Base-by-base conservation (phyloP, 2,113 vertebrate genomes). In the Chloroceryle aenea region DNA sequence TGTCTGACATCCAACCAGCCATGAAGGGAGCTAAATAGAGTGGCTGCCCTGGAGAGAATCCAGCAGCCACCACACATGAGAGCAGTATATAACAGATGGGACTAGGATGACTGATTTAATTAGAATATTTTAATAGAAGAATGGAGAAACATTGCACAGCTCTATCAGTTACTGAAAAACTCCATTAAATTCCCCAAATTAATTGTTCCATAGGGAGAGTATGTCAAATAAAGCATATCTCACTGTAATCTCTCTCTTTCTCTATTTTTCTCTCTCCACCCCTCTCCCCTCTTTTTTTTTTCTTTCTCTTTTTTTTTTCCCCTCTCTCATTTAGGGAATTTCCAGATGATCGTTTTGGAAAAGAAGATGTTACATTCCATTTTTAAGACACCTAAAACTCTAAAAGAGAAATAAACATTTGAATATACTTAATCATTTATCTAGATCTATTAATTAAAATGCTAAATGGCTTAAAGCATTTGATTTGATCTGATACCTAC, bases 41-140 rank as follows among this genome's bases (percentile, higher is more conserved):
- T 93, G 93, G 36, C 89, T 97, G 89, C 85, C 97, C 97, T 98
- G 97, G 97, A 98, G 96, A 97, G 72, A 95, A 95, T 98, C 97
- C 97, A 98, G 85, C 85, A 96, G 95, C 92, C 89, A 95, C 94
- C 95, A 94, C n/a, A 47, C 53, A 73, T 96, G 98, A 97, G 96
- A 97, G 94, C 81, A 85, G 79, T 92, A 95, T 96, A 95, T 96
- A 98, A 97, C 98, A 98, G 97, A 98, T 98, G 98, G 97, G 97
- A 97, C 95, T 85, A 94, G 94, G 92, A 97, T 97, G 97, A 97
- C 97, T 98, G 98, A 98, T 98, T 98, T 97, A 98, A 98, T 98
- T 98, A 98, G 97, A 97, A 98, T 98, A 98, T 97, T 98, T 98
- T 98, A 98, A 97, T 97, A 97, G 97, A 95, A 96, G 91, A 95